Evolutionary conservation across 1,140 invertebrate genomes (phyloP), one percentile per base, ranked within the genome.

Genomic region (Delia radicum): DNA sequence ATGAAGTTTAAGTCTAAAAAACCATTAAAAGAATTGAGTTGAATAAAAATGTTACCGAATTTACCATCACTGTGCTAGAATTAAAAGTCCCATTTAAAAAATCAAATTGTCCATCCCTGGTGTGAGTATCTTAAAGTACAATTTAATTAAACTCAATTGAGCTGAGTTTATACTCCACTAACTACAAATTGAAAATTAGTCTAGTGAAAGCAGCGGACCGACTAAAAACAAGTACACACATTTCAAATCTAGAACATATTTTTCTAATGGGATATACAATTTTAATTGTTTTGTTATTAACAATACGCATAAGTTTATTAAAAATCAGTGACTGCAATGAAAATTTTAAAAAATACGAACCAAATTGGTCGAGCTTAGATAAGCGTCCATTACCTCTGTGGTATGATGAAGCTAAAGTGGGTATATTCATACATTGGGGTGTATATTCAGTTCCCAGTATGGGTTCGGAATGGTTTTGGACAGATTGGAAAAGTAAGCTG

Each of bases 371-470:
- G 0, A 96, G 95, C 82, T 85, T 98, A 76, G 96, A 98, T 81
- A 89, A 87, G 10, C 88, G 97, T 65, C 93, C 94, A 0, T 80
- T 97, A 61, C 97, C 97, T 0, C 18, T 79, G 10, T 98, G 96
- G 96, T 98, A 94, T 81, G 96, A 97, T 81, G 88, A 94, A 71
- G 92, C 91, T 0, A 98, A 98, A 88, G 89, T 98, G 78, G 96
- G 96, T 18, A 96, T 98, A 76, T 98, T 98, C 82, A 88, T 97
- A 48, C 96, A 98, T 80, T 98, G 96, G 94, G 96, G 96, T 3
- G 93, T 98, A 0, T 98, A 93, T 81, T 93, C 94, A 0, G 96
- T 98, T 0, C 96, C 96, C 0, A 92, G 93, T 78, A 94, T 91
- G 86, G 90, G 91, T 0, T 91, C 91, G 1, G 95, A 96, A 88